A percentile compares a stretch with the other conserved stretches of the same genome.
These are phyloP conservation scores for Trogon surrucura DNA, from an alignment of 2,113 vertebrate species.

Conservation along the genomic window DNA sequence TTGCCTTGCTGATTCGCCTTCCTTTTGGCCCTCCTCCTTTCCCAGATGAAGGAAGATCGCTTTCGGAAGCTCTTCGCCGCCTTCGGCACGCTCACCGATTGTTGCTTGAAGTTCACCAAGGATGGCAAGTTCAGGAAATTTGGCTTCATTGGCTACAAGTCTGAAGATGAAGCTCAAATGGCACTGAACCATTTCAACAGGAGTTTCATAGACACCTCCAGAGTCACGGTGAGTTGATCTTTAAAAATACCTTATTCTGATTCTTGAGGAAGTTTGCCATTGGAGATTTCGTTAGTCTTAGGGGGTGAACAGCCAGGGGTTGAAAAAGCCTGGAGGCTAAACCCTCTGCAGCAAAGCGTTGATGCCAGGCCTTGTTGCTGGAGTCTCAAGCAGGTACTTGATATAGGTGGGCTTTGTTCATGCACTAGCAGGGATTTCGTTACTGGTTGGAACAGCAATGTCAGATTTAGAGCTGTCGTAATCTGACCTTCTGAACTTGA, in stretches of 20 bases:
- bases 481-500: not conserved
- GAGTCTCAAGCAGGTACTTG: not conserved
- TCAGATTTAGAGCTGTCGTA: not conserved
- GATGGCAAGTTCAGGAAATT: slow-evolving; percentile 95
- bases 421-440: not conserved
- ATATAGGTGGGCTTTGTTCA: not conserved
- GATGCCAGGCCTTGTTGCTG: not conserved
- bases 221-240: slow-evolving; percentile 80
- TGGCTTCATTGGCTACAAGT: slow-evolving; percentile 93
- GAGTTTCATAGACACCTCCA: slow-evolving; percentile 91
- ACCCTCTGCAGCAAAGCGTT: not conserved
- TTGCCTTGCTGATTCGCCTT: not conserved
- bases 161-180: slow-evolving; percentile 83
- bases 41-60: slow-evolving; percentile 92
- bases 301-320: not conserved
- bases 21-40: accelerated
- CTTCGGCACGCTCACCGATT: slow-evolving; percentile 92
- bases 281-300: not conserved
- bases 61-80: slow-evolving; percentile 86
- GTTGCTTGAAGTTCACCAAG: slow-evolving; percentile 92
- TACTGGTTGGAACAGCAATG: not conserved
- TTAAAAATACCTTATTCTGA: accelerated
- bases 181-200: slow-evolving; percentile 88
- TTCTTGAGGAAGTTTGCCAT: not conserved
- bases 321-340: not conserved